Percentiles rank a stretch among this genome's conserved stretches.
phyloP scores from a whole-genome alignment of 2,113 vertebrate species.

The Pantherophis guttatus region DNA sequence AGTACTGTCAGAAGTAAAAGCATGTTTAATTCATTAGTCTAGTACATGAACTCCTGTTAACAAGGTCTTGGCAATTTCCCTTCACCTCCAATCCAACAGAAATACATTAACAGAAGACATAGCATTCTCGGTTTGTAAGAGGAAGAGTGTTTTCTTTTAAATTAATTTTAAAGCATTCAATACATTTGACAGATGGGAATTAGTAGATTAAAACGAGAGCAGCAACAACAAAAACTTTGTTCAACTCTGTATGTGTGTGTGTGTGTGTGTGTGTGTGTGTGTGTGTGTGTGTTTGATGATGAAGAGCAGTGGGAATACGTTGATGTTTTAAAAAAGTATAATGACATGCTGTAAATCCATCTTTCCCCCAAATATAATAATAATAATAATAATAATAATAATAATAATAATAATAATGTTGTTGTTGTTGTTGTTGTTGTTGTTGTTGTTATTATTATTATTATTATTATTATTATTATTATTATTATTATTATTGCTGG shows the following conservation, averaged over 20 bases:
- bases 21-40: slow-evolving; percentile 47
- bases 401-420: no score
- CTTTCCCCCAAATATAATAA: neutral
- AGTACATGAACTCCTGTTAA: slow-evolving; percentile 29
- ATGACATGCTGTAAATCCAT: neutral
- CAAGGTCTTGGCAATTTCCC: neutral
- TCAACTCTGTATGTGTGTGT: neutral
- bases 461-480: no score
- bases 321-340: neutral
- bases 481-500: neutral
- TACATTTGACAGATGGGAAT: neutral
- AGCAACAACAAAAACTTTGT: neutral
- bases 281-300: neutral
- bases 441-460: no score
- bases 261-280: neutral
- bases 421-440: no score
- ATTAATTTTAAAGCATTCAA: neutral
- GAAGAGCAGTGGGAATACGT: neutral
- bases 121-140: neutral
- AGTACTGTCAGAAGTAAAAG: slow-evolving; percentile 35
- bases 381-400: neutral
- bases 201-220: neutral
- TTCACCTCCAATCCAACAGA: neutral
- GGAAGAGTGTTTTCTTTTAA: neutral
- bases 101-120: neutral